phyloP scores from a whole-genome alignment of 2,888 invertebrate genomes.

The Loripinus fragilis region DNA sequence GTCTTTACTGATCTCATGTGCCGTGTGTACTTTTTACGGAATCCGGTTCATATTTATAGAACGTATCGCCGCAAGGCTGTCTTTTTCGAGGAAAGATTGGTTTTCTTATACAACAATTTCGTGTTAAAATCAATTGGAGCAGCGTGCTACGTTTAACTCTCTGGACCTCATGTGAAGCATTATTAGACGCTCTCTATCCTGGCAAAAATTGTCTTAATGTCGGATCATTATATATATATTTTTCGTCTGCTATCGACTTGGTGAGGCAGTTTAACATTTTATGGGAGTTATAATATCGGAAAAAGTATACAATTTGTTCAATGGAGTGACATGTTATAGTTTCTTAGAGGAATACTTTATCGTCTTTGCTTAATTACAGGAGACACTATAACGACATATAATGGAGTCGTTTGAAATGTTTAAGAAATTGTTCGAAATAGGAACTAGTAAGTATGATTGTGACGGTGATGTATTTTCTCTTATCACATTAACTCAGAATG shows the following conservation, averaged over 20 bases:
- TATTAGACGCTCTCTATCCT: conserved; percentile 3
- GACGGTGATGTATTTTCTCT: no score
- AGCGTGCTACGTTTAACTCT: not conserved
- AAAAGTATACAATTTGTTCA: conserved; percentile 5
- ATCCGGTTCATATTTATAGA: not conserved
- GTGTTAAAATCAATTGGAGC: conserved; percentile 13
- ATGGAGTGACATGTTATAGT: conserved; percentile 11
- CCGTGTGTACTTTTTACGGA: no score
- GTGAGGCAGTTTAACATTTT: conserved; percentile 4
- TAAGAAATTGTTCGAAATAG: conserved; percentile 52
- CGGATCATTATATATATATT: conserved; percentile 9
- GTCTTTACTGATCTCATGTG: no score
- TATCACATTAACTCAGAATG: no score
- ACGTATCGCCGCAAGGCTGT: not conserved
- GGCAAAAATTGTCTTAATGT: not conserved
- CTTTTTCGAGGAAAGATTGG: not conserved
- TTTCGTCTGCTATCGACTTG: conserved; percentile 16
- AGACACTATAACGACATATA: not conserved
- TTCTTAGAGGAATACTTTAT: not conserved
- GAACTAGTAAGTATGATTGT: conserved; percentile 54
- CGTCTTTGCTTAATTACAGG: not conserved
- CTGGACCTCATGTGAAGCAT: not conserved
- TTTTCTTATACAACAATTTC: not conserved
- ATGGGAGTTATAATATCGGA: conserved; percentile 16
- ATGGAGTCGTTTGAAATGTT: conserved; percentile 56